Evolutionary conservation across 2,113 vertebrate species (phyloP).

Genomic region (Labeo rohita): DNA sequence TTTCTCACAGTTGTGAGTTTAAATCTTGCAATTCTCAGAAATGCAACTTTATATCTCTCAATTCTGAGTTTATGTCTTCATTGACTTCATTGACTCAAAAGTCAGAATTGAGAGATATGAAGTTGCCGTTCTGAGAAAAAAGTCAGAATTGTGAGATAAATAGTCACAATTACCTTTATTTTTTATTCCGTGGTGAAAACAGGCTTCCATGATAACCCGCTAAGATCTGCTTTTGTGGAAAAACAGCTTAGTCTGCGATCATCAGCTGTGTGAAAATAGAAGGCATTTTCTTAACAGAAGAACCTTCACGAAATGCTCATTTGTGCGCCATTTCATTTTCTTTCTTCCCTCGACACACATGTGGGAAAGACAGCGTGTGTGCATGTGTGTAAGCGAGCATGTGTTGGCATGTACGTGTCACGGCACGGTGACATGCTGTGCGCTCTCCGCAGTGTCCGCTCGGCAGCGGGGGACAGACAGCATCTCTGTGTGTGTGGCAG

Average conservation of each 20-base stretch:
- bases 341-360: neutral
- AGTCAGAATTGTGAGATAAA: too few relatives aligned
- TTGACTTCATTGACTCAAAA: too few relatives aligned
- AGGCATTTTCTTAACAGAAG: neutral
- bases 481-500: conserved; percentile 35
- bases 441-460: neutral
- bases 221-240: neutral
- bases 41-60: neutral
- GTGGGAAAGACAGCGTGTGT: conserved; percentile 31
- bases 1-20: too few relatives aligned
- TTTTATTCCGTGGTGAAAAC: neutral
- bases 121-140: too few relatives aligned
- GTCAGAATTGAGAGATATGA: neutral
- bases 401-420: conserved; percentile 44
- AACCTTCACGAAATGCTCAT: neutral
- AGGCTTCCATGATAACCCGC: neutral
- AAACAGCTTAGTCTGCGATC: neutral
- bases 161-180: neutral
- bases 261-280: neutral
- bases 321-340: neutral
- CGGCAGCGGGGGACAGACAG: conserved; percentile 14
- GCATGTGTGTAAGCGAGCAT: conserved; percentile 21
- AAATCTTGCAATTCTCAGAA: neutral
- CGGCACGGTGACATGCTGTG: conserved; percentile 48
- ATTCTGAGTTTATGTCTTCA: neutral